Evolutionary conservation across 2,888 invertebrate genomes (phyloP).

Genomic region (Acronicta aceris): DNA sequence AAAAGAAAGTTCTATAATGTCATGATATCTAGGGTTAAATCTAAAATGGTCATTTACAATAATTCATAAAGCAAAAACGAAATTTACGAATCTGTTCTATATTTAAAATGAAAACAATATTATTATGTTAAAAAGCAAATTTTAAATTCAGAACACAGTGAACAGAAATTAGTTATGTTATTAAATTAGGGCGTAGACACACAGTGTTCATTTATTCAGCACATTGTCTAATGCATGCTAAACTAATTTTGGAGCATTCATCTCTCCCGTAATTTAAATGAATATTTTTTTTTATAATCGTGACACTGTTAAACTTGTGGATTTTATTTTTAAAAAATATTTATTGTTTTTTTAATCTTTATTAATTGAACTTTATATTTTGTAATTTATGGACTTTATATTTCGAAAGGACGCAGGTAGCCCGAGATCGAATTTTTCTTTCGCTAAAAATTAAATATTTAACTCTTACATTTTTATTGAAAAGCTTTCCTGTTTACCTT

Average conservation of each 20-base stretch:
- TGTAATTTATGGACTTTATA: too few relatives aligned
- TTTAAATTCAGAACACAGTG: conserved; percentile 2
- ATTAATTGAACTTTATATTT: too few relatives aligned
- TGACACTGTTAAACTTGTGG: background rate
- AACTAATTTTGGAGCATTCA: conserved; percentile 1
- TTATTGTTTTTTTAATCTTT: too few relatives aligned
- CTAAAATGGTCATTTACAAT: too few relatives aligned
- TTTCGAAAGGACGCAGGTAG: too few relatives aligned
- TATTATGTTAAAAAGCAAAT: conserved; percentile 3
- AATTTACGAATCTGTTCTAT: background rate
- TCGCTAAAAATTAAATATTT: too few relatives aligned
- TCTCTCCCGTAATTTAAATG: conserved; percentile 15
- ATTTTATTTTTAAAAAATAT: background rate
- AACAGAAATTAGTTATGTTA: conserved; percentile 12
- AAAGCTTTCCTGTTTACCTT: too few relatives aligned
- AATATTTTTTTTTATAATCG: background rate
- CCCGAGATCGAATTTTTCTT: too few relatives aligned
- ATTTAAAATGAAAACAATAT: background rate
- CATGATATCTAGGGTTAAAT: too few relatives aligned
- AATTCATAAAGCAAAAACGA: too few relatives aligned
- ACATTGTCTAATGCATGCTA: conserved; percentile 5
- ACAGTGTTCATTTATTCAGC: conserved; percentile 15
- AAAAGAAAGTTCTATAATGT: too few relatives aligned
- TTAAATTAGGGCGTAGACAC: conserved; percentile 6
- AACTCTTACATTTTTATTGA: too few relatives aligned